A percentile compares a stretch with the other conserved stretches of the same genome.
These are phyloP conservation scores for Tetramorium parvispinum DNA, from an alignment of 1,140 invertebrate genomes.

Conservation along the genomic window DNA sequence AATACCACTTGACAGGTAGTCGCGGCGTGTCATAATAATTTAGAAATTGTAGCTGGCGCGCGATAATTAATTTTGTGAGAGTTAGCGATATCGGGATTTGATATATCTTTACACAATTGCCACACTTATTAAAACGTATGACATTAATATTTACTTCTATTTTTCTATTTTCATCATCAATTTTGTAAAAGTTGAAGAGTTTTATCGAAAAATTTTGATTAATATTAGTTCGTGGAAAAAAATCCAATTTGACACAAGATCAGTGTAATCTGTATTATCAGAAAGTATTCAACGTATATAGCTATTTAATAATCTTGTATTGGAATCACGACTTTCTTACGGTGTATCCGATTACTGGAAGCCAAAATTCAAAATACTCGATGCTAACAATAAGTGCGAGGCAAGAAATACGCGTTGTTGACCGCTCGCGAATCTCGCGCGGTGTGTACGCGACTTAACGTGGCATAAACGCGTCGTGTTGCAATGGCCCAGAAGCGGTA, in stretches of 20 bases:
- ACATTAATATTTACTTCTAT: background rate
- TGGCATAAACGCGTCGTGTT: slow-evolving; percentile 72
- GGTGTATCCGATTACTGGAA: background rate
- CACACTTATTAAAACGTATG: slow-evolving; percentile 37
- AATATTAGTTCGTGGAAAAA: background rate
- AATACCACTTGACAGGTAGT: slow-evolving; percentile 67
- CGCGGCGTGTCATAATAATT: slow-evolving; percentile 75
- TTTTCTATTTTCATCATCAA: background rate
- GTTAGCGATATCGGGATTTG: slow-evolving; percentile 69
- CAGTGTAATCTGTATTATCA: background rate
- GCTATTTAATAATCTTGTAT: background rate
- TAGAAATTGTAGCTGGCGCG: slow-evolving; percentile 77
- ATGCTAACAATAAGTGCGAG: background rate
- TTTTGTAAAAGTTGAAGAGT: background rate
- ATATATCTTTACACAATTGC: slow-evolving; percentile 42
- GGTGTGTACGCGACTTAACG: slow-evolving; percentile 73
- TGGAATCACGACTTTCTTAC: background rate
- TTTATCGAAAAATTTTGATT: background rate
- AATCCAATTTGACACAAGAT: background rate
- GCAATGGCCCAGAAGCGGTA: slow-evolving; percentile 82
- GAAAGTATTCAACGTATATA: background rate
- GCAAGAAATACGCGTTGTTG: background rate
- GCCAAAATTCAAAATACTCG: background rate
- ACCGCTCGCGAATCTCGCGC: background rate
- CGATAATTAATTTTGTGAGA: slow-evolving; percentile 10